A percentile compares a stretch with the other conserved stretches of the same genome.
Evolutionary conservation across 2,888 invertebrate species (phyloP).

Genomic region (Stramonita haemastoma): DNA sequence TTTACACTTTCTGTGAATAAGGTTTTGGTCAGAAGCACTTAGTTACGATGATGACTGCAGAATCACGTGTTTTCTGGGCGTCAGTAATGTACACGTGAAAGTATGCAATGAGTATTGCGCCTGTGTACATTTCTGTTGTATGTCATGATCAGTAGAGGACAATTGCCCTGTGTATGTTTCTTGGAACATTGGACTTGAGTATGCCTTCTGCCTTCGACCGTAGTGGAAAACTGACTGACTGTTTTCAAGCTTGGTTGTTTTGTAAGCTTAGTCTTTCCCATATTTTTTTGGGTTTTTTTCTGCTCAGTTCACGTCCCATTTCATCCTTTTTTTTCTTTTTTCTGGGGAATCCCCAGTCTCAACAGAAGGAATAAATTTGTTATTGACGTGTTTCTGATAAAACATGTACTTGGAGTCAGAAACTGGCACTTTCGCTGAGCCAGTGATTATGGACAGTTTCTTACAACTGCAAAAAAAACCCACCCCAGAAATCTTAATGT

Average conservation of each 20-base stretch:
- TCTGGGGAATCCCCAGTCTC: background rate
- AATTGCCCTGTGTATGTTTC: background rate
- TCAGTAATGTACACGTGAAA: background rate
- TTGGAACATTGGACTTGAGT: background rate
- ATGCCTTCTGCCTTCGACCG: constrained; percentile 1
- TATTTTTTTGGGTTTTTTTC: background rate
- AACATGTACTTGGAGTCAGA: background rate
- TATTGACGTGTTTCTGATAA: background rate
- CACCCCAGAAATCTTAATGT: no score
- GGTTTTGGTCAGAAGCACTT: background rate
- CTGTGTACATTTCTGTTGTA: constrained; percentile 9
- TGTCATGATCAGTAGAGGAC: background rate
- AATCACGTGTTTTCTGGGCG: background rate
- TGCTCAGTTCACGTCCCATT: no score
- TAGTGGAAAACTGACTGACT: constrained; percentile 12
- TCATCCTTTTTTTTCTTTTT: background rate
- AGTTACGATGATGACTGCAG: background rate
- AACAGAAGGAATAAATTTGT: background rate
- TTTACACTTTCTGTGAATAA: background rate
- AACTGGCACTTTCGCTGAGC: no score
- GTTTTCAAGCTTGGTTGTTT: background rate
- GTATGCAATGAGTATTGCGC: constrained; percentile 11
- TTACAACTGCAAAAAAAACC: no score
- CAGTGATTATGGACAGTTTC: no score
- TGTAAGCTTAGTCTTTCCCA: background rate